phyloP scores from a whole-genome alignment of 2,888 invertebrate genomes.

The Mesochorus sp. region DNA sequence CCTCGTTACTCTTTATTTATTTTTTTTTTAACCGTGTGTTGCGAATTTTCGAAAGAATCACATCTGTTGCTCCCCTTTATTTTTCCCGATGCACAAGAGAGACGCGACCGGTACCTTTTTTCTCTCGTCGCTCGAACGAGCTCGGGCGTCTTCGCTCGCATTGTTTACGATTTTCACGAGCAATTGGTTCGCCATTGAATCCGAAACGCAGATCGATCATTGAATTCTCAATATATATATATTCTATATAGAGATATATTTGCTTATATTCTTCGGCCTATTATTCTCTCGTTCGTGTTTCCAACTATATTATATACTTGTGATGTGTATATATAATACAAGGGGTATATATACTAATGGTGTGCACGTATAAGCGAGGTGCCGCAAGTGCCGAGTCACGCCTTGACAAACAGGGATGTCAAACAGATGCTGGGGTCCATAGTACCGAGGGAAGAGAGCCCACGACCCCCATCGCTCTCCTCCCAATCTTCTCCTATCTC shows the following conservation, averaged over 20 bases:
- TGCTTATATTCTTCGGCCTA: constrained; percentile 13
- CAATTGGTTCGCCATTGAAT: constrained; percentile 77
- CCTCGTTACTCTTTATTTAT: neutral
- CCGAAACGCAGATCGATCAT: constrained; percentile 79
- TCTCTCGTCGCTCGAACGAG: constrained; percentile 54
- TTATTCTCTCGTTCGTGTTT: neutral
- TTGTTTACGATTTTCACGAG: constrained; percentile 81
- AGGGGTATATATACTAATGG: constrained; percentile 48
- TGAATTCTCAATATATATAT: constrained; percentile 66
- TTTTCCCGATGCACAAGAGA: constrained; percentile 11
- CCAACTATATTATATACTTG: neutral
- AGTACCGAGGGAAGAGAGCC: constrained; percentile 7
- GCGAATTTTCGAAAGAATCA: constrained; percentile 48
- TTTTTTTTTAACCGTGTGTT: constrained; percentile 37
- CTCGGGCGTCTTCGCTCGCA: constrained; percentile 59
- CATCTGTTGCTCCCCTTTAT: constrained; percentile 47
- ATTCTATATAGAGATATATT: neutral
- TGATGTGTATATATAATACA: constrained; percentile 16
- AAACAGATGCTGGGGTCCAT: constrained; percentile 78
- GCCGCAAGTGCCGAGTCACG: constrained; percentile 82
- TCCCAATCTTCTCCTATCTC: constrained; percentile 39
- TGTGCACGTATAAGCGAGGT: constrained; percentile 45
- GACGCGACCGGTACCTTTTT: constrained; percentile 30
- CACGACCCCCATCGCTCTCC: constrained; percentile 19
- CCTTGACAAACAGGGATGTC: constrained; percentile 82